A percentile compares a stretch with the other conserved stretches of the same genome.
Conservation (phyloP, 2,797 vertebrate species). For the Lates japonicus region DNA sequence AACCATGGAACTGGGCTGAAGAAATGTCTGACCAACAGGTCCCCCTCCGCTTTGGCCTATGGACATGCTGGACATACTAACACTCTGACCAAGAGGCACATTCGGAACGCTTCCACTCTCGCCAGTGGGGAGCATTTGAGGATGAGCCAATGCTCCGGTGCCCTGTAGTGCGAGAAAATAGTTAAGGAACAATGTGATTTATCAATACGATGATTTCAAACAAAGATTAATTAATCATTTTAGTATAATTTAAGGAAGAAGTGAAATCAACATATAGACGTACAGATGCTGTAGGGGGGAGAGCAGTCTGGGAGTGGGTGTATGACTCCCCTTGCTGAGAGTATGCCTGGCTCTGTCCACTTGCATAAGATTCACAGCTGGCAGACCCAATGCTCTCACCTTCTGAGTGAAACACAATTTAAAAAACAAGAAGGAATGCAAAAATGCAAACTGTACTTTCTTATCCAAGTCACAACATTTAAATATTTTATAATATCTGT, state of each 20-base stretch:
- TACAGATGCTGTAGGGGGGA: slow-evolving; percentile 78
- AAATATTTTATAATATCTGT: not conserved
- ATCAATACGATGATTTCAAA: slow-evolving; percentile 13
- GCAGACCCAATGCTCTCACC: slow-evolving; percentile 81
- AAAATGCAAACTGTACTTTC: not conserved
- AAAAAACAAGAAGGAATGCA: not conserved
- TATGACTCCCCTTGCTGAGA: slow-evolving; percentile 83
- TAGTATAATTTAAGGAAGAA: not conserved
- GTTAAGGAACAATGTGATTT: slow-evolving; percentile 1
- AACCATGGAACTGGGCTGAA: slow-evolving; percentile 84
- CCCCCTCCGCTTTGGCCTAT: slow-evolving; percentile 80
- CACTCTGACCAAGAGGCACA: slow-evolving; percentile 80
- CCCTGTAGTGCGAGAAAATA: slow-evolving; percentile 68
- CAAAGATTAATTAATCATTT: not conserved
- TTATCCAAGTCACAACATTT: not conserved
- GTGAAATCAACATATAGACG: slow-evolving; percentile 49
- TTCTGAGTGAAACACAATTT: slow-evolving; percentile 55
- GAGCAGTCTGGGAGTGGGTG: slow-evolving; percentile 72
- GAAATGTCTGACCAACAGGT: slow-evolving; percentile 80
- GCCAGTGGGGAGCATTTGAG: slow-evolving; percentile 80
- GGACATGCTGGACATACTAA: slow-evolving; percentile 75
- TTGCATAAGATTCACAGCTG: slow-evolving; percentile 84
- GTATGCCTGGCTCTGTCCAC: slow-evolving; percentile 84
- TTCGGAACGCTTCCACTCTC: slow-evolving; percentile 78
- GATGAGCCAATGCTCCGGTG: slow-evolving; percentile 65